Evolutionary conservation across 2,797 vertebrate genomes (phyloP), one percentile per base, ranked within the genome.

Genomic region (Pyrocephalus nanus): DNA sequence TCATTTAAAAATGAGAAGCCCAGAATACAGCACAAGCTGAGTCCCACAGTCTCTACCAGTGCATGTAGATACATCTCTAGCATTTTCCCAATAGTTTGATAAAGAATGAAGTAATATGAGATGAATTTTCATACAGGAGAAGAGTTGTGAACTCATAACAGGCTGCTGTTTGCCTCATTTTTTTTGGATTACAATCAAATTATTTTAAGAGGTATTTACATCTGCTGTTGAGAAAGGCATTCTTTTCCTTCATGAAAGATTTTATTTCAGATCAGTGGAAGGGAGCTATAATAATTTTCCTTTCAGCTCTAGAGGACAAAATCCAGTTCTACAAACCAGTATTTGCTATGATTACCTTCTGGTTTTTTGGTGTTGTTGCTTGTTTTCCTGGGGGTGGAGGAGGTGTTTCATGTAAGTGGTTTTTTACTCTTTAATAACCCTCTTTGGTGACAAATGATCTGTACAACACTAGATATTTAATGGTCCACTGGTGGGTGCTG

Each of bases 401-500:
- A 19, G 1, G 1, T 60, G 2, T 61, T 70, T 38, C 12, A 23
- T 6, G 1, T 7, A 15, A 18, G 6, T 15, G 5, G 9, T 60
- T 61, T 69, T 70, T 72, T 53, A 19, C 8, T 0, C 3, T 75
- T 79, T 60, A 67, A 22, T 42, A 71, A 45, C 15, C 3, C 8
- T 27, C 7, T 77, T 60, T 36, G 15, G 15, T 72, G 12, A 55
- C 5, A 82, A 42, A 45, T 36, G 0, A 15, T 25, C 51, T 73
- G n/a, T 19, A 48, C 11, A 73, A 27, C 20, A 12, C 4, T 29
- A n/a, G 16, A 23, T 8, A 7, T 14, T 65, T 91, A 25, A 43
- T 2, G 0, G 8, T 29, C 32, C n/a, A 57, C 32, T 45, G 19
- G 18, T 38, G 53, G 38, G 26, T 14, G 1, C 23, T 48, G 15